Evolutionary conservation across 2,797 vertebrate species (phyloP), one percentile per base, ranked within the genome.

Genomic region (Adelosebastes latens): DNA sequence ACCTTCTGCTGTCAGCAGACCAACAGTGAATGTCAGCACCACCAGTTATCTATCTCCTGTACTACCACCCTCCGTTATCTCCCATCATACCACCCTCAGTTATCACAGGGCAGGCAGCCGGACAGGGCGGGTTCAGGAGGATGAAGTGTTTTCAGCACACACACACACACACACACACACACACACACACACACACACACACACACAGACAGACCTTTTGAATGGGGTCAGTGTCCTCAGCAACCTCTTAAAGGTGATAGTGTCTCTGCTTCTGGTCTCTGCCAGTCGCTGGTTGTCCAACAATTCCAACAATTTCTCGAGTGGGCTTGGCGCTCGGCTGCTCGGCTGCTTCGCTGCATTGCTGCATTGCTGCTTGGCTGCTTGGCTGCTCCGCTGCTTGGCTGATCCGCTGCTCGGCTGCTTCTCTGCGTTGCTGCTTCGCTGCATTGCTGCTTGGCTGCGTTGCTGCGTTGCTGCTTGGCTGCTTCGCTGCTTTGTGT

Each of bases 181-280:
- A 5, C 31, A 42, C 34, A 36, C 34, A 12, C 34, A 36, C 34
- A 12, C 34, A 36, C 34, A 36, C 10, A 36, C 10, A 12, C 34
- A 4, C 11, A 12, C 34, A 11, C 34, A 36, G 10, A 49, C 18
- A 83, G 46, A 56, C 29, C 70, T 66, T 27, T 72, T 71, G 20
- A 77, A 78, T 72, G 65, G 24, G 74, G 80, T 89, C 83, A 74
- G 31, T 68, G 76, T 86, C 29, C 39, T 66, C 62, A n/a, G 65
- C 59, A 34, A 31, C 66, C 62, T 49, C 69, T 52, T 64, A 71
- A 32, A 42, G 39, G 79, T 84, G 73, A 62, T 34, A 36, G 8
- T 39, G 42, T 9, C 42, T 72, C 1, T 0, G 64, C 34, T 11
- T 49, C 70, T 79, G 29, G 34, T 74, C 42, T 66, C 25, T 71